phyloP scores from a whole-genome alignment of 2,797 vertebrate species.

The Apodemus agrarius region DNA sequence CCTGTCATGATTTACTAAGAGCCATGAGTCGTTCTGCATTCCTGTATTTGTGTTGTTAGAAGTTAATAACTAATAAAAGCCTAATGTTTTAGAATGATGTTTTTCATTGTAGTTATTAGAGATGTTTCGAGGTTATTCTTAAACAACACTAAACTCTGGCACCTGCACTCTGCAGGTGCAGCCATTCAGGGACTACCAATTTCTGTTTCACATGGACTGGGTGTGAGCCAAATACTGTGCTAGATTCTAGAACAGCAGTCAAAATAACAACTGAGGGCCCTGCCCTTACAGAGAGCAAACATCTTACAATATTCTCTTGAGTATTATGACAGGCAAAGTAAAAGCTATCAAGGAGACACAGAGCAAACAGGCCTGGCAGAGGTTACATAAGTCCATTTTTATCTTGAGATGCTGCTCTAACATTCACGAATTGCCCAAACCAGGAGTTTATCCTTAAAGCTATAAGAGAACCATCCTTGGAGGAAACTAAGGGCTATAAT shows the following conservation, averaged over 20 bases:
- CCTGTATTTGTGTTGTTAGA: not conserved
- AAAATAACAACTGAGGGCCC: not conserved
- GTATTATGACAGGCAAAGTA: not conserved
- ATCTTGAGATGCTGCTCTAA: not conserved
- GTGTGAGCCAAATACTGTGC: not conserved
- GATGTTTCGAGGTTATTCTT: not conserved
- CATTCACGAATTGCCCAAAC: not conserved
- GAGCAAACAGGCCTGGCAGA: not conserved
- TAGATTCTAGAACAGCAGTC: not conserved
- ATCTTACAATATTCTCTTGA: not conserved
- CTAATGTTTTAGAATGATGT: not conserved
- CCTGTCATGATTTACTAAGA: not conserved
- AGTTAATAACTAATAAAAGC: not conserved
- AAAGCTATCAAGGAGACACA: not conserved
- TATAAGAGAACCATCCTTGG: not conserved
- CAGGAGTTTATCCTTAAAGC: not conserved
- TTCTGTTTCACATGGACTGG: not conserved
- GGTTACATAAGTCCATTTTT: not conserved
- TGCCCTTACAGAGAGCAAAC: not conserved
- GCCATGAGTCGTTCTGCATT: not conserved
- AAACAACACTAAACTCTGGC: not conserved
- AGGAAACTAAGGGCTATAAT: not conserved
- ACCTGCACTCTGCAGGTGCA: not conserved
- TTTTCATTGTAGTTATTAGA: not conserved
- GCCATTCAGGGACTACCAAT: not conserved